Percentiles rank a stretch among this genome's conserved stretches.
phyloP scores from a whole-genome alignment of 2,113 vertebrate species.

The Seriola quinqueradiata region DNA sequence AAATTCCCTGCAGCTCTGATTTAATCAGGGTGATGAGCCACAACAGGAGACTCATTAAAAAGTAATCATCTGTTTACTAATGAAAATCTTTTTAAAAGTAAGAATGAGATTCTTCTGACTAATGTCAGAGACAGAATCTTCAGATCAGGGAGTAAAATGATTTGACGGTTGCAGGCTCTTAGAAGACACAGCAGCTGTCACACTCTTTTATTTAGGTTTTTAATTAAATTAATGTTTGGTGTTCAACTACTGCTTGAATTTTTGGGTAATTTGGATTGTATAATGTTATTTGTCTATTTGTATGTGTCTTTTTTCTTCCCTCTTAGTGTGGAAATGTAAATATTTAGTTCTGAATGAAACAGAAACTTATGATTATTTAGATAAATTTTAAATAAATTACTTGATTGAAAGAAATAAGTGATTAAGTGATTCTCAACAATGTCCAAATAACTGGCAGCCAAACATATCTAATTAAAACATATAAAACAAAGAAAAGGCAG shows the following conservation, averaged over 20 bases:
- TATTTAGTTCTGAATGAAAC: not conserved
- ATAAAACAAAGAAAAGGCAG: too few relatives aligned
- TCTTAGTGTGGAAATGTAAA: not conserved
- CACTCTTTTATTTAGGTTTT: too few relatives aligned
- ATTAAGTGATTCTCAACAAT: too few relatives aligned
- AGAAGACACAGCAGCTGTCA: too few relatives aligned
- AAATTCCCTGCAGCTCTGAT: slow-evolving; percentile 16
- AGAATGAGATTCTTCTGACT: not conserved
- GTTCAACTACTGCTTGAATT: too few relatives aligned
- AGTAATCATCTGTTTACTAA: slow-evolving; percentile 34
- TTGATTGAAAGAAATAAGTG: too few relatives aligned
- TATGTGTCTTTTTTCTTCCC: not conserved
- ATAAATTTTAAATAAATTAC: not conserved
- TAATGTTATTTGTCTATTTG: not conserved
- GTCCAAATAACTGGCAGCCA: too few relatives aligned
- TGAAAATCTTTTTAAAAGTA: slow-evolving; percentile 7
- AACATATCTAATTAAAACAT: too few relatives aligned
- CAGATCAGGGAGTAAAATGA: not conserved
- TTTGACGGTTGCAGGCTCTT: not conserved
- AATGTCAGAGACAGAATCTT: not conserved
- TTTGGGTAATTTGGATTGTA: not conserved
- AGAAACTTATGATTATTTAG: not conserved
- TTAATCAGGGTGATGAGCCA: slow-evolving; percentile 25
- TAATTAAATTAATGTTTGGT: not conserved
- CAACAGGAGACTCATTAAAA: slow-evolving; percentile 43